These are phyloP conservation scores for Steinernema scapterisci DNA, from an alignment of 2,888 invertebrate species.

Conservation along the genomic window DNA sequence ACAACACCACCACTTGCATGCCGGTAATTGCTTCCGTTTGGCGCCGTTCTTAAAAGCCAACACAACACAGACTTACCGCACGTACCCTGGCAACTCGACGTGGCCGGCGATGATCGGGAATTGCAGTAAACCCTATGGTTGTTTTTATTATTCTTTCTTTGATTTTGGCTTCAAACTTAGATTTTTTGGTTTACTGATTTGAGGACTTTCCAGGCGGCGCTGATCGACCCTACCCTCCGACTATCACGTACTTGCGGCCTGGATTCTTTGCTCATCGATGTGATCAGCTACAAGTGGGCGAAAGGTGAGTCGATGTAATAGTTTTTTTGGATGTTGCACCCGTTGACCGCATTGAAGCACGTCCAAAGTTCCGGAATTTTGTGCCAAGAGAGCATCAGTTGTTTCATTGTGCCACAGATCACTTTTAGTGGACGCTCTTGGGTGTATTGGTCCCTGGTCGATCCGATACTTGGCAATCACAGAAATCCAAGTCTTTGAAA, in stretches of 20 bases:
- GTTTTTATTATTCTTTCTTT: conserved; percentile 1
- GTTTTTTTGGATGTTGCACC: no score
- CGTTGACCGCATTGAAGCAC: no score
- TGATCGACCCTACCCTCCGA: conserved; percentile 76
- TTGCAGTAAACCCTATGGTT: conserved; percentile 3
- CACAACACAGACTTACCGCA: neutral
- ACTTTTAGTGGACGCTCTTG: no score
- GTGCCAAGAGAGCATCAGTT: no score
- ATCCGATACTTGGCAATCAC: no score
- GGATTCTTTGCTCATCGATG: conserved; percentile 76
- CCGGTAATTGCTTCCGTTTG: conserved; percentile 26
- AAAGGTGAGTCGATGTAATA: conserved; percentile 14
- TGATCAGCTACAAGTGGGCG: conserved; percentile 37
- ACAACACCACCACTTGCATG: neutral
- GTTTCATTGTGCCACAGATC: no score
- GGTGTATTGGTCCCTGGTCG: no score
- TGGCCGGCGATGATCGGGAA: conserved; percentile 25
- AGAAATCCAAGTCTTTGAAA: no score
- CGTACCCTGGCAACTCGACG: neutral
- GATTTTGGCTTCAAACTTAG: neutral
- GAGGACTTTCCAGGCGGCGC: conserved; percentile 73
- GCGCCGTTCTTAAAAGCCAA: neutral
- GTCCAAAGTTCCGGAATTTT: no score
- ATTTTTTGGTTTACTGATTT: no score
- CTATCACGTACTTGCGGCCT: conserved; percentile 76